phyloP scores from a whole-genome alignment of 2,888 invertebrate genomes.

The Leptopilina drosophilae region DNA sequence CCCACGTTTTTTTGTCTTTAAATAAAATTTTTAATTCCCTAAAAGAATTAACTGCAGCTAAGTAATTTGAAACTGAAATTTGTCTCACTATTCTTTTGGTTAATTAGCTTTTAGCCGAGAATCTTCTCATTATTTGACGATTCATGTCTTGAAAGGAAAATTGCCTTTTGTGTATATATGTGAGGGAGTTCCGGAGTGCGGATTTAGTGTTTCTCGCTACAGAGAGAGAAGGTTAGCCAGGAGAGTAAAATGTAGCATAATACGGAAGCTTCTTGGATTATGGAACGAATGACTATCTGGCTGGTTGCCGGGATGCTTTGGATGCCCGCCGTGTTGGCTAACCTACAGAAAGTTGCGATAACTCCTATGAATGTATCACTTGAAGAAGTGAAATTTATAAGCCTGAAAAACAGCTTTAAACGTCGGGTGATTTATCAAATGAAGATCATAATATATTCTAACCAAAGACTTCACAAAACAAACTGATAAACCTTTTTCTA shows the following conservation, averaged over 20 bases:
- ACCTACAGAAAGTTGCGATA: constrained; percentile 34
- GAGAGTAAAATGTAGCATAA: constrained; percentile 35
- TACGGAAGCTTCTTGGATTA: constrained; percentile 38
- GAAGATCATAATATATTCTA: constrained; percentile 8
- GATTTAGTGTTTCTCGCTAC: constrained; percentile 29
- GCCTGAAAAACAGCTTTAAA: constrained; percentile 12
- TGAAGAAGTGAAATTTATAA: constrained; percentile 23
- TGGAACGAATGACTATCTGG: constrained; percentile 38
- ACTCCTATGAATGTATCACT: constrained; percentile 32
- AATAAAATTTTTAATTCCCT: too few species aligned
- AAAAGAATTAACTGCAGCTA: too few species aligned
- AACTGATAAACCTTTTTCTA: too few species aligned
- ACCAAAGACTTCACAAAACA: not conserved
- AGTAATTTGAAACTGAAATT: constrained; percentile 24
- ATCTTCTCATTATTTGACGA: constrained; percentile 35
- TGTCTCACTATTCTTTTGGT: not conserved
- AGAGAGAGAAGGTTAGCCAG: constrained; percentile 14
- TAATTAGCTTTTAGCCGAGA: constrained; percentile 27
- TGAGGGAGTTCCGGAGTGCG: constrained; percentile 8
- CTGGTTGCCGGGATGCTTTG: constrained; percentile 33
- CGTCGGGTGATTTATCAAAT: constrained; percentile 19
- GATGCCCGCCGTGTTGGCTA: constrained; percentile 34
- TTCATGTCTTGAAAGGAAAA: constrained; percentile 28
- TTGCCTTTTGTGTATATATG: constrained; percentile 8
- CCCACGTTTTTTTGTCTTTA: too few species aligned